Conservation (phyloP, 2,888 invertebrate genomes). For the Ischnus inquisitorius region DNA sequence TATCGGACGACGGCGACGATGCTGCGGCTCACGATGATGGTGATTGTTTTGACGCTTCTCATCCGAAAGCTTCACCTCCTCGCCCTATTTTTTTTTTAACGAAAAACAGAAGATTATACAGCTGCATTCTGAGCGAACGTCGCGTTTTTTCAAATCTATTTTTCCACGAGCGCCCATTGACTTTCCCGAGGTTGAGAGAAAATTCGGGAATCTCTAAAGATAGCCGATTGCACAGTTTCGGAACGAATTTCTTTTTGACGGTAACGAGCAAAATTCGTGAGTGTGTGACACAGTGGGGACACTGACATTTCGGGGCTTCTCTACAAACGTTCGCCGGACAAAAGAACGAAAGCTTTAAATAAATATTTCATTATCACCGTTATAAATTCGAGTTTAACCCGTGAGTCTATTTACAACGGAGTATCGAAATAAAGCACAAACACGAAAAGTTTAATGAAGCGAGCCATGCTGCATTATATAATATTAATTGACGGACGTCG, state of each 20-base stretch:
- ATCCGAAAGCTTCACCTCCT: constrained; percentile 55
- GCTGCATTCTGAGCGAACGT: not conserved
- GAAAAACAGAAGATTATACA: not conserved
- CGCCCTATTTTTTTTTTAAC: constrained; percentile 42
- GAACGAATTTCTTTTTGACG: not conserved
- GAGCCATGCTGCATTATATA: too few species aligned
- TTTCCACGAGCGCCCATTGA: not conserved
- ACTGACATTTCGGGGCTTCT: too few species aligned
- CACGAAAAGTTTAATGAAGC: too few species aligned
- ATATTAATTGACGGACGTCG: too few species aligned
- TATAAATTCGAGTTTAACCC: too few species aligned
- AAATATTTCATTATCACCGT: not conserved
- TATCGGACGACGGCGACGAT: constrained; percentile 53
- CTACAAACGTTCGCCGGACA: not conserved
- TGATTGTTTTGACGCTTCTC: constrained; percentile 38
- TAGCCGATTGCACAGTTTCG: not conserved
- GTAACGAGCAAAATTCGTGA: too few species aligned
- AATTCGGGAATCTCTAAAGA: not conserved
- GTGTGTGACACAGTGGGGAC: too few species aligned
- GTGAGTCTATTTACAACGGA: too few species aligned
- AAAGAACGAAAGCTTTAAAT: not conserved
- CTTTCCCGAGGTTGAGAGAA: not conserved
- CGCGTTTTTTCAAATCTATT: not conserved
- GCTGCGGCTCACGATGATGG: constrained; percentile 28
- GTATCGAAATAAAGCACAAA: too few species aligned